Evolutionary conservation across 2,888 invertebrate species (phyloP), one percentile per base, ranked within the genome.

Genomic region (Drosophila limbata): DNA sequence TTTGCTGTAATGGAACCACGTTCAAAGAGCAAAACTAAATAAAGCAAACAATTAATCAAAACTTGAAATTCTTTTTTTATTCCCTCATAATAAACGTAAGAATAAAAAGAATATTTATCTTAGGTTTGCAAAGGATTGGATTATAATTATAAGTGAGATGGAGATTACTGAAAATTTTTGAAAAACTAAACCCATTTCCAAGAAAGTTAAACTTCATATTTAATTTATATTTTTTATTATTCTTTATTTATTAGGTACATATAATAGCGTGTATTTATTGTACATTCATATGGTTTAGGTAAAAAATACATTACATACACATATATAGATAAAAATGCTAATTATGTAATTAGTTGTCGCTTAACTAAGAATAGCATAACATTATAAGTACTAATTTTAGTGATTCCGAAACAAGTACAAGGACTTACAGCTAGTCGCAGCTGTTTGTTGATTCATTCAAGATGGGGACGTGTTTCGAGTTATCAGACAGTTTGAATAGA

Each of bases 11-110:
- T 76, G 62, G 80, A 86, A 88, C 84, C 80, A 79, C 67, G 83
- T 85, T 88, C 80, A 73, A 83, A 62, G 63, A 70, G 79, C 75
- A 89, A 84, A 85, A 89, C 88, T 87, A 87, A 89, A 84, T 84
- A 84, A 87, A 84, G 85, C 69, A 82, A 81, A 73, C 61, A 78
- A 70, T 71, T 75, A 88, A 73, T 69, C 79, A 72, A 64, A 56
- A 56, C 47, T 55, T 19, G 33, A 47, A 25, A 28, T 4, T 10
- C 5, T 17, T 6, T 31, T 47, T 17, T 8, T 8, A n/a, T 28
- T 9, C 3, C 9, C 9, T 25, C 25, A 25, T n/a, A 5, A 5
- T 25, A 6, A 5, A 6, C 6, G 6, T 25, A 25, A 25, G 25
- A 25, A 25, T 25, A 25, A 25, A 25, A 21, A 19, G 19, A 19